These are phyloP conservation scores for Lottia gigantea DNA, from an alignment of 2,888 invertebrate species.

Conservation along the genomic window DNA sequence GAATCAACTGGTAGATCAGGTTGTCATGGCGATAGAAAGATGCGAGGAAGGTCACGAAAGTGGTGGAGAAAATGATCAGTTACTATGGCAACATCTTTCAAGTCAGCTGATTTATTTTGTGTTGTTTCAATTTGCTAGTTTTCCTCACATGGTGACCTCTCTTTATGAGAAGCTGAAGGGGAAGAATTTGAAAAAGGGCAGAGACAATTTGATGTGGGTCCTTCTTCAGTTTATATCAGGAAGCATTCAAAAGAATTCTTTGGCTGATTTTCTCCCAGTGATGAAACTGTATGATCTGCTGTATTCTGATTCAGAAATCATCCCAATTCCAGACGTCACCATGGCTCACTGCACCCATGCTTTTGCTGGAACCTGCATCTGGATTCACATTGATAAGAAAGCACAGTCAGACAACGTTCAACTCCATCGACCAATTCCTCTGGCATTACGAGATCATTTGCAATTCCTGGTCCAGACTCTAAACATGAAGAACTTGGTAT, in stretches of 20 bases:
- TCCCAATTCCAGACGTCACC: constrained; percentile 89
- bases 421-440: constrained; percentile 82
- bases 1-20: constrained; percentile 90
- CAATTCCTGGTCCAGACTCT: constrained; percentile 85
- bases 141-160: constrained; percentile 90
- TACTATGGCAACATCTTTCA: constrained; percentile 87
- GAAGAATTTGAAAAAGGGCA: constrained; percentile 83
- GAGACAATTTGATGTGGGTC: constrained; percentile 99
- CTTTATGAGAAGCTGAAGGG: constrained; percentile 86
- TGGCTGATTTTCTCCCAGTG: constrained; percentile 88
- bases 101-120: constrained; percentile 95
- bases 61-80: constrained; percentile 53
- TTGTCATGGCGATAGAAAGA: constrained; percentile 91
- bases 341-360: constrained; percentile 88
- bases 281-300: constrained; percentile 90
- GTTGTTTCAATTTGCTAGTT: constrained; percentile 91
- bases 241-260: constrained; percentile 91
- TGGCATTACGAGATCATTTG: constrained; percentile 83
- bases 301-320: constrained; percentile 88
- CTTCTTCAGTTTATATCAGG: constrained; percentile 96
- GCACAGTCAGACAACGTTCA: constrained; percentile 85
- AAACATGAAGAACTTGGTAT: constrained; percentile 70
- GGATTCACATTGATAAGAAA: constrained; percentile 92
- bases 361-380: constrained; percentile 95
- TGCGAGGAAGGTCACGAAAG: constrained; percentile 59